These are phyloP conservation scores for Hermodice carunculata DNA, from an alignment of 2,888 invertebrate species.

Conservation along the genomic window DNA sequence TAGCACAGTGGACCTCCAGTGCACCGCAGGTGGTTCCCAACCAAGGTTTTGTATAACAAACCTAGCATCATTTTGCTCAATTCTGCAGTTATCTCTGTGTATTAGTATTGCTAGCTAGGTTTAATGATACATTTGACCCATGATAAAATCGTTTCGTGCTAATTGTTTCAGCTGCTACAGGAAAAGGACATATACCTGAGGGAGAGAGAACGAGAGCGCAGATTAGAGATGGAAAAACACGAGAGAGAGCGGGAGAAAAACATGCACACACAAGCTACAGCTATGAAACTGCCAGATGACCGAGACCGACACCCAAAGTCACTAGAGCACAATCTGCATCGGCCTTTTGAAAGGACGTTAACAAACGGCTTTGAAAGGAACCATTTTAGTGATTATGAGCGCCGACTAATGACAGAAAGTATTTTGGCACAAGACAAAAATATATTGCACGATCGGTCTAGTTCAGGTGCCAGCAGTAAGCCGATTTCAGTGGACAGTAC, in stretches of 20 bases:
- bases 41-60: too few species aligned
- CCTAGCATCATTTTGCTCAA: too few species aligned
- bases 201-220: slow-evolving; percentile 11
- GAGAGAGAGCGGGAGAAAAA: slow-evolving; percentile 9
- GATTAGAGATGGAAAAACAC: slow-evolving; percentile 13
- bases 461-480: neutral
- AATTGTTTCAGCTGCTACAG: slow-evolving; percentile 16
- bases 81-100: too few species aligned
- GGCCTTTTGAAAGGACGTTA: slow-evolving; percentile 20
- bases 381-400: slow-evolving; percentile 17
- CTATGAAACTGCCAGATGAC: slow-evolving; percentile 9
- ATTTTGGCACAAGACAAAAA: slow-evolving; percentile 24
- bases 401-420: slow-evolving; percentile 8
- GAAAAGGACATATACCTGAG: slow-evolving; percentile 7
- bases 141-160: too few species aligned
- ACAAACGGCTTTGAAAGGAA: slow-evolving; percentile 21
- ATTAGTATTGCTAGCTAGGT: too few species aligned
- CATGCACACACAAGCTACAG: neutral
- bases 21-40: too few species aligned
- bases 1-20: too few species aligned
- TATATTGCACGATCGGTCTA: slow-evolving; percentile 3
- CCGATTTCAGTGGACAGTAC: neutral
- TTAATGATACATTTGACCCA: too few species aligned
- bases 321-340: slow-evolving; percentile 6
- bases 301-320: neutral